A percentile compares a stretch with the other conserved stretches of the same genome.
phyloP scores from a whole-genome alignment of 1,140 invertebrate species.

The Euwallacea fornicatus region DNA sequence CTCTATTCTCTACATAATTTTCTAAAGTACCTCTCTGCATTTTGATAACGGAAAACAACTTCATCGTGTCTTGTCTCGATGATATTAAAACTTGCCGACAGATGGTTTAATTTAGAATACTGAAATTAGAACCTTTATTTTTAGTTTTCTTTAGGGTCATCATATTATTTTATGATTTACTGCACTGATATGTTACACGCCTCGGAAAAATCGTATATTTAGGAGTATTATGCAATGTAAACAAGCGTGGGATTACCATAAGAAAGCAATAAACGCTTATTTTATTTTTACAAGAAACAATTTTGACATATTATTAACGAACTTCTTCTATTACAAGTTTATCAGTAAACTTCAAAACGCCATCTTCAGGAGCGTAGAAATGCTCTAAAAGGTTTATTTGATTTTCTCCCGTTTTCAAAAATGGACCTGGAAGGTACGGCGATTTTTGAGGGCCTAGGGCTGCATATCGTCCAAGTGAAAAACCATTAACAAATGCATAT shows the following conservation, averaged over 20 bases:
- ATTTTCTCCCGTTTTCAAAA: slow-evolving; percentile 58
- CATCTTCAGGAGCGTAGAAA: slow-evolving; percentile 34
- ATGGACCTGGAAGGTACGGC: slow-evolving; percentile 61
- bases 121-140: not conserved
- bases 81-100: not conserved
- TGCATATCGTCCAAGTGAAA: slow-evolving; percentile 63
- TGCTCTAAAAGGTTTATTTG: slow-evolving; percentile 51
- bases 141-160: not conserved
- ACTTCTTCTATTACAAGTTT: slow-evolving; percentile 8
- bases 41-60: not conserved
- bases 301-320: too few relatives aligned
- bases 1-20: not conserved
- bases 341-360: slow-evolving; percentile 9
- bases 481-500: slow-evolving; percentile 64
- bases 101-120: not conserved
- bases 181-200: too few relatives aligned
- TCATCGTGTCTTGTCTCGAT: not conserved
- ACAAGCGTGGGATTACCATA: too few relatives aligned
- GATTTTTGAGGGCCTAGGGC: slow-evolving; percentile 60
- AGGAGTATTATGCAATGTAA: too few relatives aligned
- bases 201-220: too few relatives aligned
- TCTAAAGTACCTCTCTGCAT: not conserved
- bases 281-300: too few relatives aligned
- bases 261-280: too few relatives aligned
- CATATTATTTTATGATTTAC: too few relatives aligned